Evolutionary conservation across 1,140 invertebrate genomes (phyloP).

Genomic region (Aphaenogaster rudis): DNA sequence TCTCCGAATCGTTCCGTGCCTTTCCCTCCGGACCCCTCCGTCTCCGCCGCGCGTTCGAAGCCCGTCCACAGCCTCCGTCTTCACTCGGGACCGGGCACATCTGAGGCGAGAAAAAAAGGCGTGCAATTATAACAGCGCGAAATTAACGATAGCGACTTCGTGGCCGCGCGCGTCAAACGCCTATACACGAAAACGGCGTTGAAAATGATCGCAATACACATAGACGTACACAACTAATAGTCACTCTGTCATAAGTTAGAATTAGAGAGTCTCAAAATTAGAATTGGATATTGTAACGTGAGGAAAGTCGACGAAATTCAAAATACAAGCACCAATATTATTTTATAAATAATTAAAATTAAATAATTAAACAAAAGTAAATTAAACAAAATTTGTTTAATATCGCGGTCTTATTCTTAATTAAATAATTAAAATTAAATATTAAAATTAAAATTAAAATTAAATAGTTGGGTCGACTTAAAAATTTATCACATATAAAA

Average conservation of each 20-base stretch:
- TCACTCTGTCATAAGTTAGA: constrained; percentile 11
- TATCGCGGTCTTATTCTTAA: too few relatives aligned
- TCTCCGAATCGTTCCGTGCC: constrained; percentile 79
- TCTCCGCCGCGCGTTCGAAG: background rate
- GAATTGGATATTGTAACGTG: background rate
- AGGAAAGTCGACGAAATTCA: background rate
- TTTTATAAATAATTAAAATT: background rate
- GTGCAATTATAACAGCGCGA: constrained; percentile 61
- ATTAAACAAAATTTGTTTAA: too few relatives aligned
- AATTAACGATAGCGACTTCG: constrained; percentile 60
- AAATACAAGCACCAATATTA: background rate
- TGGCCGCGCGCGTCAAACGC: background rate
- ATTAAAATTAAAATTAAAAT: too few relatives aligned
- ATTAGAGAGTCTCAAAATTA: background rate
- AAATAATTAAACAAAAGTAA: background rate
- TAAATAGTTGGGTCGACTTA: too few relatives aligned
- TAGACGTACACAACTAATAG: background rate
- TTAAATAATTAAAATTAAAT: too few relatives aligned
- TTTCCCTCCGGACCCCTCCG: constrained; percentile 72
- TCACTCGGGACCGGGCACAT: constrained; percentile 7
- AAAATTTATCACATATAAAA: background rate
- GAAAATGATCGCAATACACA: background rate
- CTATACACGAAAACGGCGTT: background rate
- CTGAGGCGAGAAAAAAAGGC: constrained; percentile 52
- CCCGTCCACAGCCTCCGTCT: constrained; percentile 35